These are phyloP conservation scores for Oryzias sinensis DNA, from an alignment of 2,797 vertebrate species.

Conservation along the genomic window DNA sequence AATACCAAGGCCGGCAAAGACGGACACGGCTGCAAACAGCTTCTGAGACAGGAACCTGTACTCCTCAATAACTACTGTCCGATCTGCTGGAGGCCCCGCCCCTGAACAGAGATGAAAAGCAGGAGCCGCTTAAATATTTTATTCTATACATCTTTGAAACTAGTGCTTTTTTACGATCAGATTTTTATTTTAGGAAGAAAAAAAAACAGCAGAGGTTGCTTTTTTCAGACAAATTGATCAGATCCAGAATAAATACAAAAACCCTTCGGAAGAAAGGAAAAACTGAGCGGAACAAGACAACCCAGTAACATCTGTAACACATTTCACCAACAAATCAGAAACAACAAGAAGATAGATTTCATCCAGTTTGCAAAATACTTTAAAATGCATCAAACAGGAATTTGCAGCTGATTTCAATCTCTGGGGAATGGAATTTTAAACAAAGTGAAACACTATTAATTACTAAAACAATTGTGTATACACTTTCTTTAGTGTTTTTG, in stretches of 20 bases:
- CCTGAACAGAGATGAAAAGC: conserved; percentile 61
- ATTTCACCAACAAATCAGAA: neutral
- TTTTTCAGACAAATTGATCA: too few relatives aligned
- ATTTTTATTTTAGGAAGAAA: too few relatives aligned
- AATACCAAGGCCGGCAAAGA: conserved; percentile 91
- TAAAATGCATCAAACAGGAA: too few relatives aligned
- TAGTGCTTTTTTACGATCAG: too few relatives aligned
- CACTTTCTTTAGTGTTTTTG: too few relatives aligned
- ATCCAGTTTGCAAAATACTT: neutral
- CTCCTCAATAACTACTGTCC: conserved; percentile 89
- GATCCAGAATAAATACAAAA: neutral
- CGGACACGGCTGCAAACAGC: conserved; percentile 91
- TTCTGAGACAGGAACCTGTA: conserved; percentile 92
- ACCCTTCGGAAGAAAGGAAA: neutral
- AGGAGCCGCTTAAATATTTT: neutral
- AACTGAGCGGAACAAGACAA: neutral
- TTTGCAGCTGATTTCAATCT: conserved; percentile 5
- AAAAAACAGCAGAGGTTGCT: too few relatives aligned
- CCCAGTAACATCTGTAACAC: neutral
- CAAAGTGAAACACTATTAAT: too few relatives aligned
- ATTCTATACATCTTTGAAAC: too few relatives aligned
- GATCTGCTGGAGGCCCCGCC: conserved; percentile 85
- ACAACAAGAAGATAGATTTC: neutral
- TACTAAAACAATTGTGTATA: too few relatives aligned
- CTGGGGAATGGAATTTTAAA: neutral